A percentile compares a stretch with the other conserved stretches of the same genome.
These are phyloP conservation scores for Grammatotria lemairii DNA, from an alignment of 2,113 vertebrate genomes.

Conservation along the genomic window DNA sequence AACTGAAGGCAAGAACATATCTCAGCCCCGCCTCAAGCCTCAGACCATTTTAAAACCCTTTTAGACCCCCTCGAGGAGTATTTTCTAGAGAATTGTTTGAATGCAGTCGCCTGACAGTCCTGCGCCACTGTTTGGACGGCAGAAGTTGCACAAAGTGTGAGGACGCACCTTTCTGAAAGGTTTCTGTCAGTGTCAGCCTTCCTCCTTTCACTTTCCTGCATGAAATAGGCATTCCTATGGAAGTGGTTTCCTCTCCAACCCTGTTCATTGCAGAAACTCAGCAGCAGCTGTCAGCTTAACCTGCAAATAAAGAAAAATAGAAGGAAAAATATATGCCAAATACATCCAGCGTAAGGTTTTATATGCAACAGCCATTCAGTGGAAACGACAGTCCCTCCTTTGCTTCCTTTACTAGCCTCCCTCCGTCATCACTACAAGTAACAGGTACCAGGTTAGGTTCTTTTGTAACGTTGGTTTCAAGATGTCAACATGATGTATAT, in stretches of 20 bases:
- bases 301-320: not conserved
- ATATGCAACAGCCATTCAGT: constrained; percentile 52
- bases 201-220: not conserved
- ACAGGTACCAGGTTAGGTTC: constrained; percentile 63
- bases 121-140: not conserved
- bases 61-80: not conserved
- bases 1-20: not conserved
- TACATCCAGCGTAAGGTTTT: constrained; percentile 23
- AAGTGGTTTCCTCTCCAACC: constrained; percentile 10
- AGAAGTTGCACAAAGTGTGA: constrained; percentile 41
- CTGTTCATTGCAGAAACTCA: constrained; percentile 1
- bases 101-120: not conserved
- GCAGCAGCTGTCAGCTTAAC: constrained; percentile 9
- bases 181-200: not conserved
- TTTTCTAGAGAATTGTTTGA: not conserved
- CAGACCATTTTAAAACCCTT: not conserved
- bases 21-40: not conserved
- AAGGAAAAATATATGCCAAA: constrained; percentile 57
- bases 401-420: not conserved
- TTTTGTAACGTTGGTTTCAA: constrained; percentile 48
- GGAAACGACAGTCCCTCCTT: constrained; percentile 44
- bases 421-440: constrained; percentile 47
- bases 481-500: constrained; percentile 68
- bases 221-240: constrained; percentile 52
- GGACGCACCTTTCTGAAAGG: constrained; percentile 18